Evolutionary conservation across 2,888 invertebrate genomes (phyloP), one percentile per base, ranked within the genome.

Genomic region (Eulithis testata): DNA sequence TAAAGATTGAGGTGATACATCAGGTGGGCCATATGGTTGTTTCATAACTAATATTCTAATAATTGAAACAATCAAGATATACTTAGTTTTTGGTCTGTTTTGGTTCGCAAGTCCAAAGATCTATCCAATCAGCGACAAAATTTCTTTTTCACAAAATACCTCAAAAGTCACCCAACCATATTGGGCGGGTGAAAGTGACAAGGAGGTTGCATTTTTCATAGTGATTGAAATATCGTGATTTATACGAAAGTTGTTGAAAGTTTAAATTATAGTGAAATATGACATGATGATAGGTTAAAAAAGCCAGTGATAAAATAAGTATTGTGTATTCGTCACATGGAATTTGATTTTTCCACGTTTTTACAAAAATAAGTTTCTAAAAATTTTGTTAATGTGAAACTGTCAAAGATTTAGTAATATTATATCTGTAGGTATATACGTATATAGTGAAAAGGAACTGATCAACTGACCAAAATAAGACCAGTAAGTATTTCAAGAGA

Each of bases 221-320:
- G 70, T 54, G 52, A 61, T 67, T 60, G 56, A 57, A 60, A 67
- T 65, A 63, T 60, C 57, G 45, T 72, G 66, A 72, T 72, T 70
- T 72, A 68, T 68, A 70, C 47, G 72, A 73, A 71, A 73, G 70
- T 49, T 45, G 54, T 68, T 57, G 72, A 71, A 73, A 73, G 72
- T 69, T 63, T 43, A 60, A 63, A 63, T 57, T 63, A 60, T 56
- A 56, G 53, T 12, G 54, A 58, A 14, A 36, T 58, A 62, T 59
- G 62, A 54, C 53, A 57, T 27, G 27, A 21, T 53, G 51, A 43
- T 11, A 27, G 27, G n/a, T 9, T 44, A n/a, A 61, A 43, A 21
- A 53, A 7, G 11, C n/a, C 9, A 21, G 9, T 27, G 2, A 50
- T 44, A 44, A n/a, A n/a, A 4, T 40, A 37, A 7, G 37, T 37